Evolutionary conservation across 2,113 vertebrate genomes (phyloP), one percentile per base, ranked within the genome.

Genomic region (Phalacrocorax brasilianus): DNA sequence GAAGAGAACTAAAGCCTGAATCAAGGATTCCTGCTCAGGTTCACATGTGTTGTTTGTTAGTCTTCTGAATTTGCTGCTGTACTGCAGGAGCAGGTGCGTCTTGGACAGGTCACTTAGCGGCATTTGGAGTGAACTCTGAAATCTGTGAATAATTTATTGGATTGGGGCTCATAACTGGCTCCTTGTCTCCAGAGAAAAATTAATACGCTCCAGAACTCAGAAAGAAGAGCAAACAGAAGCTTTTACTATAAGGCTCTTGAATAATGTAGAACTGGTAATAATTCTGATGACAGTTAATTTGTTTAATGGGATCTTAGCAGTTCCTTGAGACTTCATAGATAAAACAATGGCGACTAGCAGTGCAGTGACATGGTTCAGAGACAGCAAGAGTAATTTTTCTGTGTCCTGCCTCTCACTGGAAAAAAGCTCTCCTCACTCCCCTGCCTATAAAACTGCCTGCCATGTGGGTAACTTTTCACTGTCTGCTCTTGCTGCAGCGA

Each of bases 171-270:
- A n/a, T 75, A 75, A 55, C 58, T 82, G 44, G 21, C 66, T 92
- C 42, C 73, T 85, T 91, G 52, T 81, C 83, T 84, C 84, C 66
- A 75, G 84, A 85, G 91, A 72, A 95, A 88, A 87, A 84, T 19
- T 13, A 72, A 84, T 63, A 59, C 1, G 0, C 52, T 87, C 47
- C 53, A 47, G 72, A 80, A n/a, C 50, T 23, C 8, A 1, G 59
- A 76, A 83, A 80, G 49, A 80, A 81, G 28, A 53, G 12, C 14
- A 19, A 94, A 38, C 49, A 56, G 47, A 67, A 85, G 89, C 35
- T 91, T 89, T 91, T 91, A 59, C 76, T 71, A 9, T 38, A 61
- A 49, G 26, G 32, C 13, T 86, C 56, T 63, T 87, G 61, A 91
- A 68, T 85, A 78, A 93, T 61, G 73, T 44, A 81, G 52, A 28